Evolutionary conservation across 2,797 vertebrate species (phyloP).

Genomic region (Setipinna tenuifilis): DNA sequence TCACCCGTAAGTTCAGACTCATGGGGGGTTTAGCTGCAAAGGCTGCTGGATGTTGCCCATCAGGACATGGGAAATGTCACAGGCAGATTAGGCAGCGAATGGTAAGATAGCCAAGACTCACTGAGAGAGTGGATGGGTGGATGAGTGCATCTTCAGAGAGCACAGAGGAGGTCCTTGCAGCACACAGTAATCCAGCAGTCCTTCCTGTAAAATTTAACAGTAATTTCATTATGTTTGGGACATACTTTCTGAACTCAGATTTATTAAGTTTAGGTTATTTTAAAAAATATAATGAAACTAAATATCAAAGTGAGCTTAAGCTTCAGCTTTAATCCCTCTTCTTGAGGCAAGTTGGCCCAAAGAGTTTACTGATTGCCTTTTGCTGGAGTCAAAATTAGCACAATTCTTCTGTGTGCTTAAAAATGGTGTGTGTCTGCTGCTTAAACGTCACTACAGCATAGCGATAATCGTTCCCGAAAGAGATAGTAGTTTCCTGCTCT

Average conservation of each 20-base stretch:
- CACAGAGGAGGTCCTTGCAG: not conserved
- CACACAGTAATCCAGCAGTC: not conserved
- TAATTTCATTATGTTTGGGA: not conserved
- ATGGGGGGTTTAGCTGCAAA: not conserved
- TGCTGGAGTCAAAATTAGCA: not conserved
- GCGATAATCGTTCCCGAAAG: slow-evolving; percentile 4
- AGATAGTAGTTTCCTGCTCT: not conserved
- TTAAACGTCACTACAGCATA: not conserved
- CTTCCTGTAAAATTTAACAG: not conserved
- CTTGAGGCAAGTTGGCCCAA: not conserved
- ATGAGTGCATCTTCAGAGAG: not conserved
- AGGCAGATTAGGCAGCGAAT: not conserved
- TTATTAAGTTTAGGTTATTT: not conserved
- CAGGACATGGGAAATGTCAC: not conserved
- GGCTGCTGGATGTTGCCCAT: not conserved
- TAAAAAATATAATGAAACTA: not conserved
- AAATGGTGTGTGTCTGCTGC: not conserved
- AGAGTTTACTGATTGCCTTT: slow-evolving; percentile 4
- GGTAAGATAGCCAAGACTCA: not conserved
- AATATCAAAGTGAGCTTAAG: not conserved
- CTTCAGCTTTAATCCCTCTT: not conserved
- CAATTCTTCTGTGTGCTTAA: not conserved
- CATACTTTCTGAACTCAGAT: not conserved
- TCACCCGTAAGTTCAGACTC: not conserved
- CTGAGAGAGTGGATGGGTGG: not conserved